Conservation (phyloP, 2,113 vertebrate genomes). For the Peromyscus leucopus region DNA sequence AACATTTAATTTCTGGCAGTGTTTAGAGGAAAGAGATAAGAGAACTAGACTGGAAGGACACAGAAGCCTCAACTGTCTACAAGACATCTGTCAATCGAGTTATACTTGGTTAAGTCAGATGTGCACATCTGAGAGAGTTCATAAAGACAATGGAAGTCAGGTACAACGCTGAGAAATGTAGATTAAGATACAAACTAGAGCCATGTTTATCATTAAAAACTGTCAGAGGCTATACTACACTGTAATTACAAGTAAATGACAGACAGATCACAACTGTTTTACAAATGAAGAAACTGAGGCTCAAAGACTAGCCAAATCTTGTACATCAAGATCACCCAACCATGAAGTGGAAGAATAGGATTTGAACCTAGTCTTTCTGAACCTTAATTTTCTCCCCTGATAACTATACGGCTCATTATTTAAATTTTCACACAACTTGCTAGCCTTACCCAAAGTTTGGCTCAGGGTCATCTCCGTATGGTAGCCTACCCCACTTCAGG, state of each 20-base stretch:
- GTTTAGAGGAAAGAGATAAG: not conserved
- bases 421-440: not conserved
- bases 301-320: constrained; percentile 27
- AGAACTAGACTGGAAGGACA: not conserved
- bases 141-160: not conserved
- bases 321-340: not conserved
- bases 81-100: not conserved
- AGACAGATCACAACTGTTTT: not conserved
- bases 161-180: constrained; percentile 44
- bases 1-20: constrained; percentile 25
- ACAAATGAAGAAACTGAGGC: not conserved
- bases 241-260: not conserved
- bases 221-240: not conserved
- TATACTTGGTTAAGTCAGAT: constrained; percentile 2
- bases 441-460: constrained; percentile 8
- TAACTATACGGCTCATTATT: not conserved
- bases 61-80: not conserved
- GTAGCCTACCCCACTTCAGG: not conserved
- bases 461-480: not conserved
- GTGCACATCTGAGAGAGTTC: not conserved
- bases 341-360: constrained; percentile 23
- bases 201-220: not conserved
- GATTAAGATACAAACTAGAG: constrained; percentile 7
- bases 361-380: constrained; percentile 47
- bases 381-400: not conserved